phyloP scores from a whole-genome alignment of 2,113 vertebrate species.

The Corythornis cristatus region DNA sequence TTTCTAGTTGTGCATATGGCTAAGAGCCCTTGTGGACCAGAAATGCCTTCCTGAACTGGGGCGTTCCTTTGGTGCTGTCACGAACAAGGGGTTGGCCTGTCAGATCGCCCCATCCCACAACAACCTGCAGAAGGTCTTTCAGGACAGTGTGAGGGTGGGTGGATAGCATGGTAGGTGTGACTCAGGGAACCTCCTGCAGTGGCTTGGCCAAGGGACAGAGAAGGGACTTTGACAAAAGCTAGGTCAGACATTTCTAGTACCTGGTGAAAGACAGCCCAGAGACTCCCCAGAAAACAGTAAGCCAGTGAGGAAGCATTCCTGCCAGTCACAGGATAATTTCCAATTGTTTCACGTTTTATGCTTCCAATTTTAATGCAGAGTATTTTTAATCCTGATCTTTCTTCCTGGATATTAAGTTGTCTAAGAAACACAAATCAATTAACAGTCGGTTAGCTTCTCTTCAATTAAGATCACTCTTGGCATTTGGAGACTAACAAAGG shows the following conservation, averaged over 20 bases:
- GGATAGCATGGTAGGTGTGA: neutral
- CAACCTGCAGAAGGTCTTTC: neutral
- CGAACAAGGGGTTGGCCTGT: neutral
- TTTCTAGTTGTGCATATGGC: neutral
- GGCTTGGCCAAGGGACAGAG: conserved; percentile 21
- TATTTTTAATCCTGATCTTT: conserved; percentile 37
- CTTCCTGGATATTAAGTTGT: conserved; percentile 44
- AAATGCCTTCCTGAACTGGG: neutral
- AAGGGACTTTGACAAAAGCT: conserved; percentile 15
- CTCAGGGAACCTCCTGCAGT: neutral
- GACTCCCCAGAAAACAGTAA: neutral
- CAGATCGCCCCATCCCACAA: neutral
- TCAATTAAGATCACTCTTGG: conserved; percentile 41
- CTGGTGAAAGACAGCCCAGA: conserved; percentile 23
- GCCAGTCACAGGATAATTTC: neutral
- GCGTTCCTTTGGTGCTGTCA: neutral
- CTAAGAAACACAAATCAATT: conserved; percentile 56
- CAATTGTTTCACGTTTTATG: conserved; percentile 26
- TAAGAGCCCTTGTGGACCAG: neutral
- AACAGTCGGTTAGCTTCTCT: conserved; percentile 45
- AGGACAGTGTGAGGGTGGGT: neutral
- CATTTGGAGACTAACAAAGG: conserved; percentile 59
- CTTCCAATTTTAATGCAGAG: conserved; percentile 40
- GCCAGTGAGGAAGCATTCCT: conserved; percentile 42
- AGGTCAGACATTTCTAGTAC: conserved; percentile 6